Evolutionary conservation across 2,888 invertebrate genomes (phyloP).

Genomic region (Diploptera punctata): DNA sequence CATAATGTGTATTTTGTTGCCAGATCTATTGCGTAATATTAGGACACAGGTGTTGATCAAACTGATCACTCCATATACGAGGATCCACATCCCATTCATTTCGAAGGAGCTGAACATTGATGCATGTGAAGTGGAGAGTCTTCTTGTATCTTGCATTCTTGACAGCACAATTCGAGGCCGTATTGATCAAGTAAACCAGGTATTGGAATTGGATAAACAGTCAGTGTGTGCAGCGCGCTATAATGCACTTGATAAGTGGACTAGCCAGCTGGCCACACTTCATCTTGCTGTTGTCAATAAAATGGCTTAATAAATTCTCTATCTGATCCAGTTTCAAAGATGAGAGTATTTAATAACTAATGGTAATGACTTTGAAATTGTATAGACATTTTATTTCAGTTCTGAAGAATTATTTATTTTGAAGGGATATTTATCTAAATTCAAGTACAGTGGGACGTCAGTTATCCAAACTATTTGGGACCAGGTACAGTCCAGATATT

Average conservation of each 20-base stretch:
- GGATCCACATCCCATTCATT: conserved; percentile 97
- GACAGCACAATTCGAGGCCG: conserved; percentile 90
- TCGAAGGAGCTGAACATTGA: conserved; percentile 94
- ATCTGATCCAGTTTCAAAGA: no score
- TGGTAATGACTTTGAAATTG: no score
- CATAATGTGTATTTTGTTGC: conserved; percentile 48
- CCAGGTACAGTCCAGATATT: no score
- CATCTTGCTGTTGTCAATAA: conserved; percentile 92
- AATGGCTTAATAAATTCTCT: conserved; percentile 86
- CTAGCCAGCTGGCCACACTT: conserved; percentile 84
- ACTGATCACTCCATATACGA: conserved; percentile 96
- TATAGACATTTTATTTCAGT: no score
- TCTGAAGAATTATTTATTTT: no score
- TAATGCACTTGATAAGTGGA: conserved; percentile 95
- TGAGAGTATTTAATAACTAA: no score
- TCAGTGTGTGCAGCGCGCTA: conserved; percentile 87
- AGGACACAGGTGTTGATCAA: conserved; percentile 97
- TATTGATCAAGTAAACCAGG: conserved; percentile 94
- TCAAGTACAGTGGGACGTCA: no score
- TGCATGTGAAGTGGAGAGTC: conserved; percentile 92
- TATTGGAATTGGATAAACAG: conserved; percentile 84
- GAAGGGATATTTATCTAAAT: no score
- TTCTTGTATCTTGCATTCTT: conserved; percentile 96
- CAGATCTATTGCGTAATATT: conserved; percentile 92
- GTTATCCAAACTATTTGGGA: no score